Evolutionary conservation across 1,140 invertebrate genomes (phyloP).

Genomic region (Zaprionus tsacasi): DNA sequence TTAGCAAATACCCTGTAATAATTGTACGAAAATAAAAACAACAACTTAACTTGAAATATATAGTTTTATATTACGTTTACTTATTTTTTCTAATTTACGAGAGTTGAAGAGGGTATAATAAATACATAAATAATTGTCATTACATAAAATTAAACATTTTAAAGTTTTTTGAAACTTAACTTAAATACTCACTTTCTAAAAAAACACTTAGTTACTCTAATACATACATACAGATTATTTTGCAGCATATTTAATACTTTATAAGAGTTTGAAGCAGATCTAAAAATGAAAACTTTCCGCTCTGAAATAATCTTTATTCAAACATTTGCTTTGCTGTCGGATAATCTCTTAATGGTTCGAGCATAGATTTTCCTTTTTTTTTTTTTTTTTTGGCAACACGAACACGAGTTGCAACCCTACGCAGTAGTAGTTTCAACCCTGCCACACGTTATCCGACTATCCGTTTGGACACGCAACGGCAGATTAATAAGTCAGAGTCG

Average conservation of each 20-base stretch:
- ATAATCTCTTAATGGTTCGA: conserved; percentile 4
- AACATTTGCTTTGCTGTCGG: background rate
- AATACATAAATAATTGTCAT: too few relatives aligned
- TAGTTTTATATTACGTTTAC: too few relatives aligned
- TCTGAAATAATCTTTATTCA: background rate
- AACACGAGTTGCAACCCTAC: background rate
- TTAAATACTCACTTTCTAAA: too few relatives aligned
- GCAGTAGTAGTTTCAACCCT: background rate
- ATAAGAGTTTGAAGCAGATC: background rate
- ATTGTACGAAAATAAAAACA: background rate
- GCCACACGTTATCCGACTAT: background rate
- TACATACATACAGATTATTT: background rate
- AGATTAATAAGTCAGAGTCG: conserved; percentile 28
- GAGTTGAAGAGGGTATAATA: too few relatives aligned
- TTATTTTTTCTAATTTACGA: too few relatives aligned
- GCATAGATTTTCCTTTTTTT: background rate
- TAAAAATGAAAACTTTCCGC: background rate
- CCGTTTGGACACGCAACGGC: conserved; percentile 3
- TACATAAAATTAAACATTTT: too few relatives aligned
- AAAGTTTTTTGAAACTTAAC: too few relatives aligned
- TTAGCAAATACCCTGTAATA: conserved; percentile 16
- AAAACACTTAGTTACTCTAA: too few relatives aligned
- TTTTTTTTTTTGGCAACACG: background rate
- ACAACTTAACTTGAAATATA: too few relatives aligned
- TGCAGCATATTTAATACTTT: background rate